Percentiles rank a stretch among this genome's conserved stretches.
Evolutionary conservation across 2,888 invertebrate species (phyloP).

Genomic region (Rotaria magnacalcarata): DNA sequence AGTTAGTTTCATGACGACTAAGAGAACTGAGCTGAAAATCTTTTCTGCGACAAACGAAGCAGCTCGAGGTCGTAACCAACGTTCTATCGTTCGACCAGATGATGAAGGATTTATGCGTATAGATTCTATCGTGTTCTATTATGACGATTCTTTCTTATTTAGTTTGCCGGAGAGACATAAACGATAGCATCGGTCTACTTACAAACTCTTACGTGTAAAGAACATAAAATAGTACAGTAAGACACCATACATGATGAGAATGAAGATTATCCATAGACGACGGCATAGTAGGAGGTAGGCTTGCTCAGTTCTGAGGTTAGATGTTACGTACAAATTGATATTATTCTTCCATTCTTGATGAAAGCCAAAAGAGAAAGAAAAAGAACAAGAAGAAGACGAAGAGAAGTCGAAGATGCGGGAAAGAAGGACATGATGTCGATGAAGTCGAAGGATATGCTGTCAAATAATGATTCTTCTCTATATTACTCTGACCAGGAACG

Average conservation of each 20-base stretch:
- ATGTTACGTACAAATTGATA: neutral
- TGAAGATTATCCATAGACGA: neutral
- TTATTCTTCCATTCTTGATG: neutral
- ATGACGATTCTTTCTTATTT: neutral
- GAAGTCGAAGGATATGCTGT: neutral
- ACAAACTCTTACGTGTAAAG: neutral
- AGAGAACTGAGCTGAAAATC: neutral
- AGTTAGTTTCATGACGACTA: neutral
- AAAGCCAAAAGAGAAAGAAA: neutral
- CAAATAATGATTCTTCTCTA: neutral
- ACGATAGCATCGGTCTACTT: conserved; percentile 20
- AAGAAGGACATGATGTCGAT: neutral
- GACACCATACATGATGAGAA: neutral
- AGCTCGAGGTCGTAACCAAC: neutral
- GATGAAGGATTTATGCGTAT: neutral
- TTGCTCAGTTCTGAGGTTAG: neutral
- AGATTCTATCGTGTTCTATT: neutral
- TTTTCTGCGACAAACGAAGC: neutral
- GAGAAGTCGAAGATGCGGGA: no score
- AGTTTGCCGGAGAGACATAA: neutral
- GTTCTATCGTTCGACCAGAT: neutral
- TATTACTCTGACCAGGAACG: neutral
- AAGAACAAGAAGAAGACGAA: no score
- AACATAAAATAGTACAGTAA: neutral
- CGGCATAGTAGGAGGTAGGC: neutral